Conservation (phyloP, 2,113 vertebrate species). For the Lophotis ruficrista region DNA sequence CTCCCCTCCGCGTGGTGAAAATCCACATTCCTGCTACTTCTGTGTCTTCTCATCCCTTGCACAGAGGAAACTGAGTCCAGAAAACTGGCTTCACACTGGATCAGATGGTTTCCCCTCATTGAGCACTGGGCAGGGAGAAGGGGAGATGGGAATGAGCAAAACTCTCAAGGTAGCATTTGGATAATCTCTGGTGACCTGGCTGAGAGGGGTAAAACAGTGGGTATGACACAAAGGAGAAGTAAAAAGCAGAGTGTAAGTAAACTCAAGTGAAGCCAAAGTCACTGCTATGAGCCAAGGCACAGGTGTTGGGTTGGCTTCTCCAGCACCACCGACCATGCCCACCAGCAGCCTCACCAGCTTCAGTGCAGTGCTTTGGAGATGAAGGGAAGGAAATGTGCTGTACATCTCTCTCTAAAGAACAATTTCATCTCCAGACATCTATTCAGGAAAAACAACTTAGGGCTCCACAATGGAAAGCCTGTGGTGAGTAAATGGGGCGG, state of each 20-base stretch:
- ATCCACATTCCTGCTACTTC: background rate
- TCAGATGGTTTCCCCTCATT: background rate
- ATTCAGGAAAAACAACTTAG: background rate
- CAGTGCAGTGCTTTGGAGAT: background rate
- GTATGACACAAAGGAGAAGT: background rate
- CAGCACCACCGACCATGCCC: background rate
- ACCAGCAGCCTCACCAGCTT: background rate
- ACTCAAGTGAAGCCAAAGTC: background rate
- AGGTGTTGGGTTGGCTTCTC: background rate
- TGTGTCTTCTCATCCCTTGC: background rate
- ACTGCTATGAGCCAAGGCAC: background rate
- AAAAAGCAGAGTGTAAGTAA: background rate
- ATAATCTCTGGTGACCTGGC: background rate
- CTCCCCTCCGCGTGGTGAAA: rapidly evolving
- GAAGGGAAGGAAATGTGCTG: background rate
- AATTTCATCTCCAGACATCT: background rate
- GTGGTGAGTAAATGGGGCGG: background rate
- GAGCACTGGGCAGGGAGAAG: rapidly evolving
- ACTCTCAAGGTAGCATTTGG: background rate
- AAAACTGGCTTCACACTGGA: background rate
- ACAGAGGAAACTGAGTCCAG: background rate
- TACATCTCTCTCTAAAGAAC: background rate
- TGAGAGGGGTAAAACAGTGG: background rate
- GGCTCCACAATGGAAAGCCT: background rate
- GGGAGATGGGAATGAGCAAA: background rate